phyloP scores from a whole-genome alignment of 2,888 invertebrate species.

The Schrankia costaestrigalis region DNA sequence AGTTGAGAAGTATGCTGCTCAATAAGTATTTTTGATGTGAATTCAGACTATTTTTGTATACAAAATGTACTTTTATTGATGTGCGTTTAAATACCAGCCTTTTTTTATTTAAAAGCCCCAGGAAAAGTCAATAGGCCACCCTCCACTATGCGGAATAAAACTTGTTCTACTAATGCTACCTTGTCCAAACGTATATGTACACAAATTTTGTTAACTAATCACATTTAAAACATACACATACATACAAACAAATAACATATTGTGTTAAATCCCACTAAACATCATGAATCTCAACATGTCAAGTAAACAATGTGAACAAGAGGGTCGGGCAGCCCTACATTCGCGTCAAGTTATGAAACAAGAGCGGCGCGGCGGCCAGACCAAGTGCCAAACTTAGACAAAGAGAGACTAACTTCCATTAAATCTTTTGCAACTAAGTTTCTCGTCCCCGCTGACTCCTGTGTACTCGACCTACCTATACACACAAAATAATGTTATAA shows the following conservation, averaged over 20 bases:
- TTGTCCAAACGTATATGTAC: too few relatives aligned
- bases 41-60: too few relatives aligned
- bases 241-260: background rate
- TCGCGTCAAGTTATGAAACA: constrained; percentile 60
- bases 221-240: too few relatives aligned
- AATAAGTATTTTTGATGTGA: too few relatives aligned
- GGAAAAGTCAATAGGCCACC: too few relatives aligned
- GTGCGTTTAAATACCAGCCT: too few relatives aligned
- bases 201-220: too few relatives aligned
- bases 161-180: too few relatives aligned
- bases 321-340: constrained; percentile 45
- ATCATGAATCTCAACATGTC: constrained; percentile 1
- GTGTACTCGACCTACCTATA: constrained; percentile 30
- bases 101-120: too few relatives aligned
- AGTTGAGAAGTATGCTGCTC: too few relatives aligned
- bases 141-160: too few relatives aligned
- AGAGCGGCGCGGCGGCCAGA: constrained; percentile 60
- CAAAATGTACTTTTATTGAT: too few relatives aligned
- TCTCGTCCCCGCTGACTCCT: constrained; percentile 58
- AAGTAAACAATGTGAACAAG: constrained; percentile 14
- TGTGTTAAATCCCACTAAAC: constrained; percentile 1
- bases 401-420: constrained; percentile 77
- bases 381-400: constrained; percentile 73
- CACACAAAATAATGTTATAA: constrained; percentile 16
- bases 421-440: constrained; percentile 78